phyloP scores from a whole-genome alignment of 1,140 invertebrate species.

The Drosophila trapezifrons region DNA sequence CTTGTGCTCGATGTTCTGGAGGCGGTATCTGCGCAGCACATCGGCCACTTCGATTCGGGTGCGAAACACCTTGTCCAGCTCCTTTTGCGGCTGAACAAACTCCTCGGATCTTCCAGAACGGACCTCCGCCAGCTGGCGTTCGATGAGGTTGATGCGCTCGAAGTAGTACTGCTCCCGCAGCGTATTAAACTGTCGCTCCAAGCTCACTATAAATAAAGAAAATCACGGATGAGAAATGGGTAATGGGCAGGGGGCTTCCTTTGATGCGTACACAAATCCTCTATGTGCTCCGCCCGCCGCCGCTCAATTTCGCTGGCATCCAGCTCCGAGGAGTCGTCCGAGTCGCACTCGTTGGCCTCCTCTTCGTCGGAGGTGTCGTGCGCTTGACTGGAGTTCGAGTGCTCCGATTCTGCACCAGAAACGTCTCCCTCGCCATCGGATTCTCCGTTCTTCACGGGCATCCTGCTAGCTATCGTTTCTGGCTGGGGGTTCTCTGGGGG shows the following conservation, averaged over 20 bases:
- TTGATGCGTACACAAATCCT: constrained; percentile 88
- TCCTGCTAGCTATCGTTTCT: constrained; percentile 19
- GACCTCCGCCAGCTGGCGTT: constrained; percentile 93
- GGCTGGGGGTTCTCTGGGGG: neutral
- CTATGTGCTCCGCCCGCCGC: constrained; percentile 91
- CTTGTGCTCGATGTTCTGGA: constrained; percentile 94
- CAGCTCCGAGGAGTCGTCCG: constrained; percentile 94
- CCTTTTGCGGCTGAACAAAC: constrained; percentile 93
- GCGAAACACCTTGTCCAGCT: constrained; percentile 94
- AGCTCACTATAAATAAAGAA: constrained; percentile 86
- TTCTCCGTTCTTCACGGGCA: constrained; percentile 86
- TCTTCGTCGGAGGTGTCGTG: constrained; percentile 89
- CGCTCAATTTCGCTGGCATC: constrained; percentile 96
- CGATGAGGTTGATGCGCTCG: constrained; percentile 92
- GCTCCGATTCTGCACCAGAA: constrained; percentile 87
- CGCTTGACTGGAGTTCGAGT: constrained; percentile 86
- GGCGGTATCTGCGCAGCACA: constrained; percentile 90
- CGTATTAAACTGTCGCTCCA: constrained; percentile 94
- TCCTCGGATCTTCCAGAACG: constrained; percentile 92
- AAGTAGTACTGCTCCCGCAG: constrained; percentile 95
- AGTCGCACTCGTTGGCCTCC: constrained; percentile 88
- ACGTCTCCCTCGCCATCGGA: constrained; percentile 86
- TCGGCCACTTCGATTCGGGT: constrained; percentile 95
- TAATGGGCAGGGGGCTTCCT: neutral
- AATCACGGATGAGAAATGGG: neutral